These are phyloP conservation scores for Sepioteuthis lessoniana DNA, from an alignment of 2,888 invertebrate species.

Conservation along the genomic window DNA sequence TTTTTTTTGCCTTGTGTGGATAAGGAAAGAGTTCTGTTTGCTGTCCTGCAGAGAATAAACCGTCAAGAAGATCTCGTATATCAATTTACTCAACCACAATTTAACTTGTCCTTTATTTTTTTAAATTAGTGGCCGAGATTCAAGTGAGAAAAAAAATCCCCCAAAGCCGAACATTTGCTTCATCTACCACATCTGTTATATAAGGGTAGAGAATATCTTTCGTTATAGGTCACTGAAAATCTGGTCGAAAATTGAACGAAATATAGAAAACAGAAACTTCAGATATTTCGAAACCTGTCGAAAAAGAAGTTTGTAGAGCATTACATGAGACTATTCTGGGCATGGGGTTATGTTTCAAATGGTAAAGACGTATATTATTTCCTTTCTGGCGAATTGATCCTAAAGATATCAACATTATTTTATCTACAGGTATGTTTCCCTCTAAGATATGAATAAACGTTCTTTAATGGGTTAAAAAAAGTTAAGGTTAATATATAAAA, in stretches of 20 bases:
- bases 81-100: not conserved
- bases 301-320: not conserved
- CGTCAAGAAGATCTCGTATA: not conserved
- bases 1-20: not conserved
- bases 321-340: not conserved
- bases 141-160: not conserved
- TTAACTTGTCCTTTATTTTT: not conserved
- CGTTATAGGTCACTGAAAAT: not conserved
- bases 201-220: not conserved
- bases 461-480: too few species aligned
- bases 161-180: not conserved
- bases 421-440: too few species aligned
- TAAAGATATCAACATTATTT: too few species aligned
- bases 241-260: not conserved
- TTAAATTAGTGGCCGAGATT: not conserved
- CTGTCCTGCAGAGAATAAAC: not conserved
- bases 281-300: not conserved
- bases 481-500: too few species aligned
- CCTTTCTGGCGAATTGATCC: too few species aligned
- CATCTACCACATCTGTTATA: not conserved
- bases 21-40: not conserved
- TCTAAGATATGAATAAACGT: too few species aligned
- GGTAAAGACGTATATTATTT: not conserved
- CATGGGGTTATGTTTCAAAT: not conserved
- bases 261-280: not conserved